Evolutionary conservation across 2,797 vertebrate species (phyloP).

Genomic region (Trichosurus vulpecula): DNA sequence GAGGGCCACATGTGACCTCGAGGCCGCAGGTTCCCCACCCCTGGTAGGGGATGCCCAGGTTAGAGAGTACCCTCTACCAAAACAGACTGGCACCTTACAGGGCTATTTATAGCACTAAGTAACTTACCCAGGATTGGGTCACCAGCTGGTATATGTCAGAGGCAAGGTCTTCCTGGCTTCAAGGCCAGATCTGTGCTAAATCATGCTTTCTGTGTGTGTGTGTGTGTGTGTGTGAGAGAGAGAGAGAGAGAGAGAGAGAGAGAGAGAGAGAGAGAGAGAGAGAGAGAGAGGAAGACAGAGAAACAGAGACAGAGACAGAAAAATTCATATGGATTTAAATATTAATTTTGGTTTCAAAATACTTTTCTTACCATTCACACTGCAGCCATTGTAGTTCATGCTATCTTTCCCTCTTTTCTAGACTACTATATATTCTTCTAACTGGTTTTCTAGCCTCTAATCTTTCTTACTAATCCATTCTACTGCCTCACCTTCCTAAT

Average conservation of each 20-base stretch:
- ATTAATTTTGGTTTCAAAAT: neutral
- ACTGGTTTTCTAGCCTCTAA: too few relatives aligned
- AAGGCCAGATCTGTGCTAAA: neutral
- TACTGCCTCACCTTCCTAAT: too few relatives aligned
- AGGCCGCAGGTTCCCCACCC: too few relatives aligned
- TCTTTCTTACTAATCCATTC: too few relatives aligned
- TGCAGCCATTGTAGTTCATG: neutral
- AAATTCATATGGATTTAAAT: neutral
- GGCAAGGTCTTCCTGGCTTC: neutral
- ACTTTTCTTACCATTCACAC: neutral
- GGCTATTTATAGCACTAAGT: neutral
- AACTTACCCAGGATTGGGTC: neutral
- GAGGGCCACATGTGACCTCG: too few relatives aligned
- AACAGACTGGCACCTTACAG: neutral
- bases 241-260: neutral
- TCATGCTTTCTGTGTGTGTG: neutral
- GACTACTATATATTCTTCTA: too few relatives aligned
- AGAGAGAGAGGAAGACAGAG: neutral
- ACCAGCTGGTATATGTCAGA: neutral
- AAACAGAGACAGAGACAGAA: neutral
- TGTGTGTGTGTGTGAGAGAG: neutral
- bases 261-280: neutral
- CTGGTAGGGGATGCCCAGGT: too few relatives aligned
- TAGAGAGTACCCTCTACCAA: neutral
- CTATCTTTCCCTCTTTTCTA: neutral